Evolutionary conservation across 2,888 invertebrate species (phyloP).

Genomic region (Leucoptera coffeella): DNA sequence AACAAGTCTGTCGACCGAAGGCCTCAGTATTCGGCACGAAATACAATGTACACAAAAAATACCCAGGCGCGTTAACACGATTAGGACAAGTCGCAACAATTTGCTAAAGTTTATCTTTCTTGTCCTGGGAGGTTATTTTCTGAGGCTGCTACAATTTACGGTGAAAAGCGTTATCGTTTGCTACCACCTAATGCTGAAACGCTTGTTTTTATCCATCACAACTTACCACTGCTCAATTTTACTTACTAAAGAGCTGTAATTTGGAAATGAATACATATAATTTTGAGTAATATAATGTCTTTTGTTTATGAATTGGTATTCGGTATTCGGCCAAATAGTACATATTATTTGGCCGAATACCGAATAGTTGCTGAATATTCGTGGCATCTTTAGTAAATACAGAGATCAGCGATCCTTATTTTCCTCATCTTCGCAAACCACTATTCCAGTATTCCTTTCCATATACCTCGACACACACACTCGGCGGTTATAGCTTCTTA

Average conservation of each 20-base stretch:
- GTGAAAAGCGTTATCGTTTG: constrained; percentile 1
- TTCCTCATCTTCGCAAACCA: no score
- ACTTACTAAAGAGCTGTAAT: neutral
- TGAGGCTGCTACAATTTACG: constrained; percentile 1
- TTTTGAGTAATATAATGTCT: neutral
- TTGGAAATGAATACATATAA: neutral
- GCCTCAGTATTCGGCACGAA: neutral
- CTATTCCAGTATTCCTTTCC: no score
- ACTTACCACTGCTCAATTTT: constrained; percentile 1
- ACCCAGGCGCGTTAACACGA: neutral
- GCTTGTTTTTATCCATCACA: constrained; percentile 2
- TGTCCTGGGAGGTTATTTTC: constrained; percentile 1
- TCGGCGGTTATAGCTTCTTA: no score
- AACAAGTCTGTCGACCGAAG: neutral
- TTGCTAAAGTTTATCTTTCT: neutral
- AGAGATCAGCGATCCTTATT: no score
- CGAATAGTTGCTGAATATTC: neutral
- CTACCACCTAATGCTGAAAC: constrained; percentile 1
- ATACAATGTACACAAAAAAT: constrained; percentile 1
- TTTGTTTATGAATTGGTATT: constrained; percentile 1
- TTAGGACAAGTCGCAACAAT: neutral
- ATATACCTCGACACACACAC: no score
- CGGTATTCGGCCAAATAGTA: constrained; percentile 1
- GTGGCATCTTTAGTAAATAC: neutral
- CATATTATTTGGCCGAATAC: neutral